These are phyloP conservation scores for Chaetogeoica ovagalla DNA, from an alignment of 2,888 invertebrate species.

Conservation along the genomic window DNA sequence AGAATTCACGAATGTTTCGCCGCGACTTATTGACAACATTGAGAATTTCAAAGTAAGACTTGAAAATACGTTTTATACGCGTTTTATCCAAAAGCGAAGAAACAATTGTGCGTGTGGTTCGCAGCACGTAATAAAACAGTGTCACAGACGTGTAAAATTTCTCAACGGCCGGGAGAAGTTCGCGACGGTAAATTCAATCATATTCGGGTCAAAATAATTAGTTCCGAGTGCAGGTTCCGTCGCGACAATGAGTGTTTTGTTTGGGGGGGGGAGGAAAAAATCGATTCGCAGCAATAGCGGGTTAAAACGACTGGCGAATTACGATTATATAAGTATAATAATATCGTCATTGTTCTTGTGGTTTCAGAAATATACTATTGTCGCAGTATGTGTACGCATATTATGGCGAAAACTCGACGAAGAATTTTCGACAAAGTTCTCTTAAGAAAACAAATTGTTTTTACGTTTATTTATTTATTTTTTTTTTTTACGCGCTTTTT, in stretches of 20 bases:
- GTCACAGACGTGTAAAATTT: conserved; percentile 28
- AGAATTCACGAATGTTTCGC: no score
- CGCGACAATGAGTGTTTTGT: conserved; percentile 35
- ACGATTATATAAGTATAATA: no score
- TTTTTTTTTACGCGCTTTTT: neutral
- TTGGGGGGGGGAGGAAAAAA: conserved; percentile 12
- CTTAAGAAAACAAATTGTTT: neutral
- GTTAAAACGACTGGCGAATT: conserved; percentile 3
- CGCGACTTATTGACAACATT: no score
- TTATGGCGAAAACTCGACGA: neutral
- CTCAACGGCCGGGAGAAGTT: conserved; percentile 4
- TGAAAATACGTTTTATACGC: no score
- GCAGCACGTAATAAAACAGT: conserved; percentile 11
- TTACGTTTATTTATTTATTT: neutral
- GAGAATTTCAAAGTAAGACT: no score
- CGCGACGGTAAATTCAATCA: conserved; percentile 21
- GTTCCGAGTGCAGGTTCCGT: conserved; percentile 20
- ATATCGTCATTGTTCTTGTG: neutral
- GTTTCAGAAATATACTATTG: neutral
- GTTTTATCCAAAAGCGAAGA: conserved; percentile 22
- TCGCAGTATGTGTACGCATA: neutral
- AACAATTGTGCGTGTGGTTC: conserved; percentile 25
- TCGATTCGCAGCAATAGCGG: conserved; percentile 7
- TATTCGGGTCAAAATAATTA: conserved; percentile 30
- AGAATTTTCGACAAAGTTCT: neutral